Conservation (phyloP, 2,888 invertebrate genomes). For the Lepidochitona cinerea region DNA sequence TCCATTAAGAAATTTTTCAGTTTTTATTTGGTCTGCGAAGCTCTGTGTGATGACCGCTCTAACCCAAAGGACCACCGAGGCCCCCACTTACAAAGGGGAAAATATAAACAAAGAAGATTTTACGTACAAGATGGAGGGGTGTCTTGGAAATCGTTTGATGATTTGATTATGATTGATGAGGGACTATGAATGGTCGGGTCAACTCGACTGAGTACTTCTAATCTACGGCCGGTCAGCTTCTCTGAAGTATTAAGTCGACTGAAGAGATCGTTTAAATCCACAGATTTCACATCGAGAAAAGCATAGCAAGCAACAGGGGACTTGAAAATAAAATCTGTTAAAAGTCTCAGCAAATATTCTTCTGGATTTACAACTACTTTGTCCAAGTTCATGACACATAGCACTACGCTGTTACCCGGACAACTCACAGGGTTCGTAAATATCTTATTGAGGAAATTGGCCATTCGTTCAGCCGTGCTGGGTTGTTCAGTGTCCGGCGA, state of each 20-base stretch:
- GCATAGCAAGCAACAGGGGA: neutral
- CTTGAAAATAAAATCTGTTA: neutral
- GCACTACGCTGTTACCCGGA: neutral
- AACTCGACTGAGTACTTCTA: neutral
- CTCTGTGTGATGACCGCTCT: too few species aligned
- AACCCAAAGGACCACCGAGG: too few species aligned
- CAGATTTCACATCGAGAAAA: neutral
- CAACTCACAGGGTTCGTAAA: neutral
- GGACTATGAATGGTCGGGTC: neutral
- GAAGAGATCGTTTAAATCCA: neutral
- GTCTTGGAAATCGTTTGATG: too few species aligned
- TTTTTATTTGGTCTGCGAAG: too few species aligned
- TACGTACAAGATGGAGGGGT: too few species aligned
- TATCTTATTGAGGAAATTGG: neutral
- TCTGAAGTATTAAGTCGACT: neutral
- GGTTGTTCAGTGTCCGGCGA: neutral
- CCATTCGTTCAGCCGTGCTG: neutral
- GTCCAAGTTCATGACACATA: neutral
- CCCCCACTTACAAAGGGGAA: too few species aligned
- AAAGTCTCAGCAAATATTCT: neutral
- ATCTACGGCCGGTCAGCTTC: neutral
- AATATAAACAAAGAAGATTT: too few species aligned
- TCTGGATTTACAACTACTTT: neutral
- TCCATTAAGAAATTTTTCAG: too few species aligned
- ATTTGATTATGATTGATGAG: neutral